Evolutionary conservation across 2,888 invertebrate genomes (phyloP).

Genomic region (Platycnemis pennipes): DNA sequence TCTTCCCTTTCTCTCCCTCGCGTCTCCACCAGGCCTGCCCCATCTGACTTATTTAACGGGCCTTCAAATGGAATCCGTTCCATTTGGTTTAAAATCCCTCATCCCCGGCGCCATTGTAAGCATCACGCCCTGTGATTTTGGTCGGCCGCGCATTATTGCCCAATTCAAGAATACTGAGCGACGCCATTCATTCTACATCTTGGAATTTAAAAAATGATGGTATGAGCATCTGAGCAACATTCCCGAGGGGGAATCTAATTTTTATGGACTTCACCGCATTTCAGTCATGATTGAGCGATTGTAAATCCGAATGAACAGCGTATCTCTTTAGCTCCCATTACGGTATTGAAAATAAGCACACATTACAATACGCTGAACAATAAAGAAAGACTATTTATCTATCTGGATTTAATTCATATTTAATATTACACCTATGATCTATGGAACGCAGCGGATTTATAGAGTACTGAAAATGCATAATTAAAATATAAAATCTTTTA

Average conservation of each 20-base stretch:
- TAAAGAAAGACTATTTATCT: too few relatives aligned
- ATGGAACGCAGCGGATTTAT: too few relatives aligned
- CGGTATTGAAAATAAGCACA: too few relatives aligned
- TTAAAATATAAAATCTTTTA: too few relatives aligned
- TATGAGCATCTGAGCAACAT: too few relatives aligned
- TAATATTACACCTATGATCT: too few relatives aligned
- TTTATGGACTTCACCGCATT: background rate
- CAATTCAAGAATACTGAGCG: background rate
- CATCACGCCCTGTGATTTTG: background rate
- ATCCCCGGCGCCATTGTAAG: background rate
- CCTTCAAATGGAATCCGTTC: background rate
- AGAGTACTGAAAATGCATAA: too few relatives aligned
- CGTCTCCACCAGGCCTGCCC: background rate
- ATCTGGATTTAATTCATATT: too few relatives aligned
- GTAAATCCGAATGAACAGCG: too few relatives aligned
- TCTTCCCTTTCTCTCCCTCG: background rate
- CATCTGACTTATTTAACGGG: background rate
- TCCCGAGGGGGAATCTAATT: background rate
- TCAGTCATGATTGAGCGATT: too few relatives aligned
- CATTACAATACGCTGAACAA: too few relatives aligned
- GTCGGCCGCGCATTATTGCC: background rate
- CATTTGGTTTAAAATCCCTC: background rate
- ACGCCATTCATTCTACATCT: background rate
- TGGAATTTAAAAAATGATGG: background rate
- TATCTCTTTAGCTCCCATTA: too few relatives aligned